Conservation (phyloP, 2,113 vertebrate species). For the Ptychochromis oligacanthus region DNA sequence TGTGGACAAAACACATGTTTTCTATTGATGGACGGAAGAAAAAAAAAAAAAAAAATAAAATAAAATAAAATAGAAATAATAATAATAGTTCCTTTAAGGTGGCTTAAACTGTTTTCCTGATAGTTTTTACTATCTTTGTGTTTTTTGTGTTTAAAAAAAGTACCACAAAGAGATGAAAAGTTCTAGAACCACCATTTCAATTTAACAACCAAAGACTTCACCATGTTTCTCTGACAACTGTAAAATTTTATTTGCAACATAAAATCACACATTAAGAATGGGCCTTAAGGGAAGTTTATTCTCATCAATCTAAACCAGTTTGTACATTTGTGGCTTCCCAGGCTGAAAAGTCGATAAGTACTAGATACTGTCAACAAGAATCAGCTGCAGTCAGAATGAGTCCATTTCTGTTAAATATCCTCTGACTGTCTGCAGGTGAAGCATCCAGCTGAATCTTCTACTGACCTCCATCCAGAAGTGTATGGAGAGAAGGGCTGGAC, state of each 20-base stretch:
- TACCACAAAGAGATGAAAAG: no score
- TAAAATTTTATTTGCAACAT: not conserved
- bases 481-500: conserved; percentile 28
- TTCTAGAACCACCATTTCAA: not conserved
- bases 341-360: not conserved
- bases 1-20: no score
- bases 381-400: not conserved
- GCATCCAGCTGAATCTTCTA: not conserved
- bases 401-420: not conserved
- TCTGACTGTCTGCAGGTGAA: not conserved
- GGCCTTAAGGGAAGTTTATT: no score
- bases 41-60: no score
- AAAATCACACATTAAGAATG: not conserved
- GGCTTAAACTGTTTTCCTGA: no score
- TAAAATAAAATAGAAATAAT: no score
- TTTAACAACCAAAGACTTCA: not conserved
- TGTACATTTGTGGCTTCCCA: not conserved
- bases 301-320: not conserved
- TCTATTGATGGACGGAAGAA: no score
- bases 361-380: conserved; percentile 1
- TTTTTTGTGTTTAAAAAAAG: no score
- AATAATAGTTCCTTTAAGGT: no score
- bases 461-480: conserved; percentile 11
- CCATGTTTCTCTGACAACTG: not conserved
- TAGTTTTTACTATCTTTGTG: no score